Percentiles rank a stretch among this genome's conserved stretches.
Conservation (phyloP, 2,113 vertebrate genomes). For the Pelobates fuscus region DNA sequence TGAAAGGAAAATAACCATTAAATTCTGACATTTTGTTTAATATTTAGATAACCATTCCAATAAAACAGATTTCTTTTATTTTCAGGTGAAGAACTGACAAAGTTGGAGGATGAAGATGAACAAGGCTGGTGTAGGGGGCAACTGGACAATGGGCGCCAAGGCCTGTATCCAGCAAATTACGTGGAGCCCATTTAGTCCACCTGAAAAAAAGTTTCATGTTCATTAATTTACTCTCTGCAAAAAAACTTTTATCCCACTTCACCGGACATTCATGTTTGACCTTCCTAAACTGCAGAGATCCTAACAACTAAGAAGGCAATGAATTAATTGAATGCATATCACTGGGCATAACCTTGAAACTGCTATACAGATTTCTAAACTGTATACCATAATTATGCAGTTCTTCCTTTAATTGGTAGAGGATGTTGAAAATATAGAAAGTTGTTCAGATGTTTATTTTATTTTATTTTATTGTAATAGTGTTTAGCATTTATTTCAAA, state of each 20-base stretch:
- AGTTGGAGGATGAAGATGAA: conserved; percentile 94
- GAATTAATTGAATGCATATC: background rate
- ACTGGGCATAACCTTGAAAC: background rate
- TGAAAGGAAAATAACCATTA: no score
- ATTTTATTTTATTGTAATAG: no score
- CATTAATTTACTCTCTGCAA: conserved; percentile 34
- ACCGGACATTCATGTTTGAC: no score
- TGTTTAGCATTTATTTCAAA: no score
- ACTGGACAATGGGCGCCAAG: conserved; percentile 88
- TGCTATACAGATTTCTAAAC: no score
- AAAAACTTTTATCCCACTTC: conserved; percentile 48
- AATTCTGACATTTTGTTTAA: no score
- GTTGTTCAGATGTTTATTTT: no score
- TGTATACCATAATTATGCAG: no score
- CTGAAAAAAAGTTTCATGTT: conserved; percentile 51
- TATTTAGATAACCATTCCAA: no score
- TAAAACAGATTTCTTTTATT: no score
- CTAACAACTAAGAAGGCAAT: conserved; percentile 31
- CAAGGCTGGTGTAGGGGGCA: conserved; percentile 98
- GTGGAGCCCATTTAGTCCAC: conserved; percentile 89
- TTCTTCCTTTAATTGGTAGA: no score
- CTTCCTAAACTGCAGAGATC: conserved; percentile 55
- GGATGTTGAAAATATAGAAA: no score
- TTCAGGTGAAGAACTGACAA: conserved; percentile 93
- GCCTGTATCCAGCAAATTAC: conserved; percentile 97